phyloP scores from a whole-genome alignment of 2,113 vertebrate genomes.

The Brachyhypopomus occidentalis region DNA sequence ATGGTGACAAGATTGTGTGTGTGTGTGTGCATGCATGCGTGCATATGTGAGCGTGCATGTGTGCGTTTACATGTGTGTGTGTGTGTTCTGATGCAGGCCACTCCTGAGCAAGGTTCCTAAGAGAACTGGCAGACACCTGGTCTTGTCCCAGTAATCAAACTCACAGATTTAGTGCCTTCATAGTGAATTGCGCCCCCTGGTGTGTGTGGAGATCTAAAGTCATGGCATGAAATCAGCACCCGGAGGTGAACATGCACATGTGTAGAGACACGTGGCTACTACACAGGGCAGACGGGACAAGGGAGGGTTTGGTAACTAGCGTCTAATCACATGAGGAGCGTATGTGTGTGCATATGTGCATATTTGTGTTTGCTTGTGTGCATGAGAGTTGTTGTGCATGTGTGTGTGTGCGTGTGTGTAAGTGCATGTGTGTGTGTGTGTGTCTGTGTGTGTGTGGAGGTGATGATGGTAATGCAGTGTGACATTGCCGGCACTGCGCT shows the following conservation, averaged over 20 bases:
- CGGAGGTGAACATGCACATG: too few relatives aligned
- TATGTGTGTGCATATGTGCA: background rate
- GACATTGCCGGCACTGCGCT: constrained; percentile 81
- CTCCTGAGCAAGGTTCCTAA: background rate
- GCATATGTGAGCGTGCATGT: constrained; percentile 32
- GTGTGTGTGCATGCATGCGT: too few relatives aligned
- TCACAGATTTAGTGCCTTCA: too few relatives aligned
- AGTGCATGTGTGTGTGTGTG: background rate
- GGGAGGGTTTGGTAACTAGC: too few relatives aligned
- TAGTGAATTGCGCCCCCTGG: too few relatives aligned
- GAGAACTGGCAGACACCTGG: background rate
- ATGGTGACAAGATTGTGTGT: too few relatives aligned
- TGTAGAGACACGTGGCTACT: too few relatives aligned
- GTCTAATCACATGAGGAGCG: background rate
- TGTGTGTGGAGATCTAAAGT: too few relatives aligned
- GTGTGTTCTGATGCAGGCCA: background rate
- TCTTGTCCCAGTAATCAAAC: too few relatives aligned
- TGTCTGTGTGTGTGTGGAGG: constrained; percentile 56
- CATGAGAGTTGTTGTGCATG: background rate
- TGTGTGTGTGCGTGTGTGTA: background rate
- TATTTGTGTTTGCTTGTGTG: background rate
- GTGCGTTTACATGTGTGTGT: background rate
- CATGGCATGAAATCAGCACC: too few relatives aligned
- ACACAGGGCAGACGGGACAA: too few relatives aligned
- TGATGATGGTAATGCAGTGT: constrained; percentile 83